Evolutionary conservation across 1,140 invertebrate species (phyloP), one percentile per base, ranked within the genome.

Genomic region (Trichogramma pretiosum): DNA sequence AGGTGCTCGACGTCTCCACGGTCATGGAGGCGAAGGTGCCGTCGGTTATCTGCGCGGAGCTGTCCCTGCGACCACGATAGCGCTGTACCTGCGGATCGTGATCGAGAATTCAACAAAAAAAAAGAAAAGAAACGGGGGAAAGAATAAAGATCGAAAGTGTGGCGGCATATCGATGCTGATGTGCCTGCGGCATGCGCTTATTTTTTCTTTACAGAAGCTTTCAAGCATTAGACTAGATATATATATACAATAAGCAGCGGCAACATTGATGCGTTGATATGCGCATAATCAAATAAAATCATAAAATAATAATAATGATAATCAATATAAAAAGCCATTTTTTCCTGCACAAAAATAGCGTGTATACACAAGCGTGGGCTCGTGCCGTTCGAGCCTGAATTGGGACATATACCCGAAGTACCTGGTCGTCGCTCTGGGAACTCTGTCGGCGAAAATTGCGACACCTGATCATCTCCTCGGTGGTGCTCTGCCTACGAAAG

Each of bases 11-110:
- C 1, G 88, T 92, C 64, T 93, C 89, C 4, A 92, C 86, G 0
- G 88, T 91, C 89, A 92, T 93, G 13, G 88, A 87, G 7, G 85
- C 87, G 44, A 92, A 81, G n/a, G 89, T 92, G 5, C 89, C 89
- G 59, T 93, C 89, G 18, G 85, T 85, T 56, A 93, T 93, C 70
- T 93, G 89, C 1, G 88, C 87, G 11, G 84, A 84, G 2, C 89
- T 92, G 62, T 93, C 88, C 18, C 89, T 73, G 3, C 89, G 74
- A 4, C 89, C 88, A 21, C 87, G 77, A 56, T 83, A 86, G 62
- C 77, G 63, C 50, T 71, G 68, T 13, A 70, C 68, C 70, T 72
- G 21, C n/a, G 45, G 47, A n/a, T n/a, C n/a, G n/a, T n/a, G 7
- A 39, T 45, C 19, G 40, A 52, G 46, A 54, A n/a, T n/a, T n/a